These are phyloP conservation scores for Ornithorhynchus anatinus DNA, from an alignment of 2,113 vertebrate species.

Conservation along the genomic window DNA sequence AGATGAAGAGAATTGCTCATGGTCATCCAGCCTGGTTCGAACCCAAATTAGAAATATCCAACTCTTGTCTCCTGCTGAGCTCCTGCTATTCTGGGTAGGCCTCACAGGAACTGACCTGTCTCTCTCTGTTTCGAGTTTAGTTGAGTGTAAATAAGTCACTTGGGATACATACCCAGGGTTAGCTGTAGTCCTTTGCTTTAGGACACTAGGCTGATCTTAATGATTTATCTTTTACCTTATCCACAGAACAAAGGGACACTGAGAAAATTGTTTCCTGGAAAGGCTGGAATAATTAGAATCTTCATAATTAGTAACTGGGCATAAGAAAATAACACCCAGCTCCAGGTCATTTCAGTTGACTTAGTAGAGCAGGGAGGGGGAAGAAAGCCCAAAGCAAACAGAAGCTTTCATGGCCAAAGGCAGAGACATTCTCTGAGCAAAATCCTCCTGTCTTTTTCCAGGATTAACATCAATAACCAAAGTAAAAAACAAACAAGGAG, in stretches of 20 bases:
- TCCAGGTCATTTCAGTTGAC: background rate
- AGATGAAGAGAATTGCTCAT: background rate
- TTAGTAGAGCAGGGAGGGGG: background rate
- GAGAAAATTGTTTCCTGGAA: slow-evolving; percentile 19
- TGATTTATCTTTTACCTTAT: background rate
- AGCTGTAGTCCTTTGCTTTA: too few relatives aligned
- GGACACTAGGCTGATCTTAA: too few relatives aligned
- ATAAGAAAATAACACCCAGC: background rate
- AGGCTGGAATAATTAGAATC: background rate
- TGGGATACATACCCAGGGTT: too few relatives aligned
- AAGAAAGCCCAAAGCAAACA: background rate
- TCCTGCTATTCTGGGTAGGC: background rate
- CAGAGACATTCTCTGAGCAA: background rate
- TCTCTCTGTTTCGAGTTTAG: too few relatives aligned
- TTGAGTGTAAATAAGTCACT: too few relatives aligned
- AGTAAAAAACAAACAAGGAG: slow-evolving; percentile 9
- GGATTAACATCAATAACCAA: slow-evolving; percentile 3
- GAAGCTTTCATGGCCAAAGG: background rate
- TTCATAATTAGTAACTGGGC: background rate
- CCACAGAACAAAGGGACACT: background rate
- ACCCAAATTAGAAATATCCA: background rate
- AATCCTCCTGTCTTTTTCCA: background rate
- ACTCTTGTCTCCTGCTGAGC: fast-evolving
- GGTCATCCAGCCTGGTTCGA: background rate
- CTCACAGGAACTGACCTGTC: too few relatives aligned